Percentiles rank a stretch among this genome's conserved stretches.
These are phyloP conservation scores for Vandiemenella viatica DNA, from an alignment of 2,888 invertebrate genomes.

Conservation along the genomic window DNA sequence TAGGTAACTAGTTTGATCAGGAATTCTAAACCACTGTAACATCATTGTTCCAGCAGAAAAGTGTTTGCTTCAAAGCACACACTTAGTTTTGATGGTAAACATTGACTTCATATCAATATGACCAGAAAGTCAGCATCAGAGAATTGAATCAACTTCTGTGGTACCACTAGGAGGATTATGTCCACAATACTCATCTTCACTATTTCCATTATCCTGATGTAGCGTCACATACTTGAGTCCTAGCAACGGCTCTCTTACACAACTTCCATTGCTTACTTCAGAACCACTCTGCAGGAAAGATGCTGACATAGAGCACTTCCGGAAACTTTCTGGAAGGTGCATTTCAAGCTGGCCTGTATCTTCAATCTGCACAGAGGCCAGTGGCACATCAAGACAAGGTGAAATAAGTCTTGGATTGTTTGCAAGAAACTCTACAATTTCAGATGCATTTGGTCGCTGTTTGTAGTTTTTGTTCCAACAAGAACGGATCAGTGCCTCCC, in stretches of 20 bases:
- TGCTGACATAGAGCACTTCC: conserved; percentile 28
- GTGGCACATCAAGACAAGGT: conserved; percentile 63
- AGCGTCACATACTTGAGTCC: conserved; percentile 1
- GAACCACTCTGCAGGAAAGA: conserved; percentile 1
- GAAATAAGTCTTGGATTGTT: conserved; percentile 59
- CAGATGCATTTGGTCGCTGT: conserved; percentile 58
- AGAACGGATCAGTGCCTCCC: conserved; percentile 55
- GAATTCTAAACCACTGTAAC: too few relatives aligned
- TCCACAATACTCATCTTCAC: too few relatives aligned
- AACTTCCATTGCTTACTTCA: conserved; percentile 3
- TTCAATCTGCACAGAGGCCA: conserved; percentile 56
- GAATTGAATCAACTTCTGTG: too few relatives aligned
- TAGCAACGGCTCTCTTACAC: conserved; percentile 11
- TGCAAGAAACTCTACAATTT: conserved; percentile 67
- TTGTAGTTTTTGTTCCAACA: conserved; percentile 63
- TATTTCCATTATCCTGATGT: too few relatives aligned
- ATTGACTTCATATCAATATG: too few relatives aligned
- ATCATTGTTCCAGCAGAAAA: too few relatives aligned
- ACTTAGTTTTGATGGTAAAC: too few relatives aligned
- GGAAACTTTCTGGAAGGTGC: conserved; percentile 30
- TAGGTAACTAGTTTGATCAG: too few relatives aligned
- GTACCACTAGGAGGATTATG: too few relatives aligned
- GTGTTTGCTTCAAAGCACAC: too few relatives aligned
- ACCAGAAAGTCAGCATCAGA: too few relatives aligned
- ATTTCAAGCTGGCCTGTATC: conserved; percentile 41